Evolutionary conservation across 2,113 vertebrate genomes (phyloP), one percentile per base, ranked within the genome.

Genomic region (Colossoma macropomum): DNA sequence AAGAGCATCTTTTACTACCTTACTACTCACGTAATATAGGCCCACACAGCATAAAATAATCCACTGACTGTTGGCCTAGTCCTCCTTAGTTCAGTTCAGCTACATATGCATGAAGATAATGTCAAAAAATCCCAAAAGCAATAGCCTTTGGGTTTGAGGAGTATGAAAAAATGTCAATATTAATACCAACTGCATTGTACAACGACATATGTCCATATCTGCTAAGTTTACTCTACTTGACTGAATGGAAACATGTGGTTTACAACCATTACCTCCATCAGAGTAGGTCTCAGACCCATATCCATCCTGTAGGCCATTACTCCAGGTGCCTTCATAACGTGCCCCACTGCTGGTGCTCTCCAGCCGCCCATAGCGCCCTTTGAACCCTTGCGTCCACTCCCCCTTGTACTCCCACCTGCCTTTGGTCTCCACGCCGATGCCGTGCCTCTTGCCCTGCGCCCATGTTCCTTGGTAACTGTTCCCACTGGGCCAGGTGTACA

Each of bases 331-430:
- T 93, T 98, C 97, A 48, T 99, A 99, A 80, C 96, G 96, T 89
- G 97, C 97, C 54, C 97, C 96, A 12, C 95, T 97, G 90, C 95
- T 96, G 54, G 94, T 94, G 95, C 98, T 98, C 90, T 99, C 97
- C 91, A 98, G 96, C 91, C 97, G 96, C 90, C 98, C 98, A 38
- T 99, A 99, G 90, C 97, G 97, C 77, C 98, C 98, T 93, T 99
- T 99, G 93, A 99, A 98, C 89, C 98, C 98, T 69, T 99, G 97
- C 50, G 97, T 97, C 98, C 98, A 99, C 93, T 99, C 98, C 84
- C 98, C 98, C 90, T 96, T 94, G 95, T 99, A 99, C 90, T 97
- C 96, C 98, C 98, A 99, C 92, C 97, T 97, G 90, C 97, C 97
- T 87, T 98, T 99, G 96, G 94, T 97, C 94, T 99, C 97, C 96